Base-by-base conservation (phyloP, 2,888 invertebrate genomes). In the Scrobipalpa atriplicella region DNA sequence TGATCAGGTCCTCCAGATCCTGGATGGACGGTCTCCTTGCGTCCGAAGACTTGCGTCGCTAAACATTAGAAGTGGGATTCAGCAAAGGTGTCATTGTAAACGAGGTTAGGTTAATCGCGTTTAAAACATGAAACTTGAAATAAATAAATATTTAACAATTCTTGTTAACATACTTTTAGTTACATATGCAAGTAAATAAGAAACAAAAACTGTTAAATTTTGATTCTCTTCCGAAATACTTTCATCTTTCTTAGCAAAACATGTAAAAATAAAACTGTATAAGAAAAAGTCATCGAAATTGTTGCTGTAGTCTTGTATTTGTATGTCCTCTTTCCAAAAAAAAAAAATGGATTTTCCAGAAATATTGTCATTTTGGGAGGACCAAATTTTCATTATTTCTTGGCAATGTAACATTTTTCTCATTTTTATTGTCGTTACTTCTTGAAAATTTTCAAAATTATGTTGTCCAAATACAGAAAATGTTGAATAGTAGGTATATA, bases 11-110 rank as follows among this genome's bases (percentile, higher is more conserved):
- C 90, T 98, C 98, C 80, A 98, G 93, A 86, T 98, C 98, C 81
- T 97, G 96, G 78, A 98, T 94, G 83, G 98, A 98, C 67, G 98
- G 97, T 78, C 98, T 94, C 80, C 98, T 95, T 73, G 97, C 95
- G 92, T 98, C 98, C 76, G 97, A 95, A 78, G 98, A 98, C 80
- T 98, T 97, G 85, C 98, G 95, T 85, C 98, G 95, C 92, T 92
- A 89, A 68, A 89, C 73, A 83, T 78, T 72, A 82, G 38, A 38
- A 73, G 61, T 67, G 11, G 66, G 69, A 69, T 71, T 85, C 68
- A 84, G 71, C 78, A 19, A 67, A 58, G 65, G 63, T 3, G 65
- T 65, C 51, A 63, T n/a, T 51, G 62, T 11, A 21, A 19, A 11
- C n/a, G n/a, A 43, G 43, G n/a, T 29, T 21, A 43, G 19, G 85